Conservation (phyloP, 2,113 vertebrate species). For the Mugil cephalus region DNA sequence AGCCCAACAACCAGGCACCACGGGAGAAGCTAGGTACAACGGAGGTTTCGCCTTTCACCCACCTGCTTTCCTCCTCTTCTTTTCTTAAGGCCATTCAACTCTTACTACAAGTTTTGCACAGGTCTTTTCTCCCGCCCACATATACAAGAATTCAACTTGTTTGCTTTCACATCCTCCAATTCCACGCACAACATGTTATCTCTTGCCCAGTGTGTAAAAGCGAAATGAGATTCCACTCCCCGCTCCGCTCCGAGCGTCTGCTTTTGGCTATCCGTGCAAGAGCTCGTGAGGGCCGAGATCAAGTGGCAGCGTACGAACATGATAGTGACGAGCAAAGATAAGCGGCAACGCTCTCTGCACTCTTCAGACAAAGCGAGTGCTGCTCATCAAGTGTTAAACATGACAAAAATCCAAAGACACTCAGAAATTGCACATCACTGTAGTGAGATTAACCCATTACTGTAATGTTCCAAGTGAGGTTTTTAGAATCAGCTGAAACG, state of each 20-base stretch:
- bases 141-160: not conserved
- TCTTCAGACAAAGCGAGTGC: slow-evolving; percentile 42
- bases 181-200: not conserved
- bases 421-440: not conserved
- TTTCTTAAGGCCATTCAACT: slow-evolving; percentile 12
- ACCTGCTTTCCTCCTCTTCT: slow-evolving; percentile 4
- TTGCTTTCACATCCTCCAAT: slow-evolving; percentile 7
- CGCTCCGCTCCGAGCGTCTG: slow-evolving; percentile 13
- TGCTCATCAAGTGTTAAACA: slow-evolving; percentile 1
- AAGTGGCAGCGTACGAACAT: slow-evolving; percentile 25
- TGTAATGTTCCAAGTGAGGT: not conserved
- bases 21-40: slow-evolving; percentile 59
- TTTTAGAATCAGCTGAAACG: no score
- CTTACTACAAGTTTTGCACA: slow-evolving; percentile 7
- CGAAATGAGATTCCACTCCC: not conserved
- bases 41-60: slow-evolving; percentile 33
- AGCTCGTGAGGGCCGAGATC: slow-evolving; percentile 36
- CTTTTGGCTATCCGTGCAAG: slow-evolving; percentile 16
- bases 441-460: not conserved
- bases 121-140: not conserved
- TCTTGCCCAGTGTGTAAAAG: slow-evolving; percentile 5
- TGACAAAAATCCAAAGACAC: not conserved
- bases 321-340: slow-evolving; percentile 24
- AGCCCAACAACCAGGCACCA: slow-evolving; percentile 74
- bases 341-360: slow-evolving; percentile 20